Evolutionary conservation across 1,140 invertebrate genomes (phyloP).

Genomic region (honey bee (Apis mellifera)): DNA sequence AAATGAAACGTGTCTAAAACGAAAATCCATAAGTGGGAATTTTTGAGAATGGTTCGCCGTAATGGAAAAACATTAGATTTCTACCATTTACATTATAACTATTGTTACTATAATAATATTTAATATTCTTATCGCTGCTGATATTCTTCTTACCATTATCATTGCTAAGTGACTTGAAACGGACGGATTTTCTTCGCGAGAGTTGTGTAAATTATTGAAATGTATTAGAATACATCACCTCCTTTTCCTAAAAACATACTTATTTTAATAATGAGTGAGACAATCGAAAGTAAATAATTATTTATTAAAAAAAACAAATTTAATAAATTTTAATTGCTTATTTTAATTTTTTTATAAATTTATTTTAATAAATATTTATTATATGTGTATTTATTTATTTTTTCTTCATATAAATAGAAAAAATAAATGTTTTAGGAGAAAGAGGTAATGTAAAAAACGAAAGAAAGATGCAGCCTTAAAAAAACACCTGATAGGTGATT

Average conservation of each 20-base stretch:
- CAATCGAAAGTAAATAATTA: background rate
- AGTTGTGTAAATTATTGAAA: conserved; percentile 11
- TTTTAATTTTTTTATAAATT: background rate
- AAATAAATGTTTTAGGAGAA: background rate
- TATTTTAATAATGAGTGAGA: background rate
- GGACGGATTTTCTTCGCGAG: conserved; percentile 10
- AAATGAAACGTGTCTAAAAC: background rate
- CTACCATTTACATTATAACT: conserved; percentile 48
- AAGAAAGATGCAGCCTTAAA: conserved; percentile 45
- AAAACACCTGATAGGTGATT: conserved; percentile 4
- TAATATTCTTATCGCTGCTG: conserved; percentile 47
- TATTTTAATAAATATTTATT: background rate
- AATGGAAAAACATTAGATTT: conserved; percentile 43
- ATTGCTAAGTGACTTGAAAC: conserved; percentile 34
- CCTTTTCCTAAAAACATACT: background rate
- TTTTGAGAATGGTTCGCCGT: background rate
- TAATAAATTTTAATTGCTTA: background rate
- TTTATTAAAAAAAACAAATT: background rate
- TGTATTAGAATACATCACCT: conserved; percentile 1
- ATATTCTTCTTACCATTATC: conserved; percentile 51
- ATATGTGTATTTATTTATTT: background rate
- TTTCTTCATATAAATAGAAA: background rate
- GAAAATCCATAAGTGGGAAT: background rate
- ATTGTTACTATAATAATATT: conserved; percentile 43
- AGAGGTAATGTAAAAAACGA: conserved; percentile 20